A percentile compares a stretch with the other conserved stretches of the same genome.
phyloP scores from a whole-genome alignment of 2,888 invertebrate genomes.

The Acrocyrtus sp. region DNA sequence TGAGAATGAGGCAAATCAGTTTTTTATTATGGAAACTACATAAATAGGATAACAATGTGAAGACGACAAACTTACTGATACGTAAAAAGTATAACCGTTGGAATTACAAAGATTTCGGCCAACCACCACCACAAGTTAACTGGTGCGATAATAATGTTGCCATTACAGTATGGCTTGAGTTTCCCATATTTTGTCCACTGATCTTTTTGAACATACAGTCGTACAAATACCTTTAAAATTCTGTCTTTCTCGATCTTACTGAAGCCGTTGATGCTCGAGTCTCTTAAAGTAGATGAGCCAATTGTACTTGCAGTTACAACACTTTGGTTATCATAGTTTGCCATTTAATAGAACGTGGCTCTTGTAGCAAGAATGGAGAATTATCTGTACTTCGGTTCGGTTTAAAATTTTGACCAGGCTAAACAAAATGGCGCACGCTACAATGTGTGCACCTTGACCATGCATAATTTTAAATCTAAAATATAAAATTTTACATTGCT shows the following conservation, averaged over 20 bases:
- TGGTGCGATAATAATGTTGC: constrained; percentile 44
- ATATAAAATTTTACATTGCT: too few species aligned
- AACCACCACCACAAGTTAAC: constrained; percentile 59
- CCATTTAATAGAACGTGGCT: neutral
- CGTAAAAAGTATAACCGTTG: constrained; percentile 36
- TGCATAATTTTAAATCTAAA: too few species aligned
- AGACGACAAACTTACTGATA: constrained; percentile 54
- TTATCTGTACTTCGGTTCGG: too few species aligned
- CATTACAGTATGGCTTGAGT: constrained; percentile 41
- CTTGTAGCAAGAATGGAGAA: too few species aligned
- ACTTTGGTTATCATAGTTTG: neutral
- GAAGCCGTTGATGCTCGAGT: neutral
- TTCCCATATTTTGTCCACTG: constrained; percentile 46
- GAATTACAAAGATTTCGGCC: constrained; percentile 46
- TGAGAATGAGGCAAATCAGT: neutral
- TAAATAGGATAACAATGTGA: too few species aligned
- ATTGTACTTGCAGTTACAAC: neutral
- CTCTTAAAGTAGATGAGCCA: neutral
- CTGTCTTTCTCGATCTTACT: neutral
- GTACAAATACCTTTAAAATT: neutral
- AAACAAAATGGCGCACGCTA: too few species aligned
- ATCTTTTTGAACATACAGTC: neutral
- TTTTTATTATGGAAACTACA: too few species aligned
- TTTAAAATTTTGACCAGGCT: too few species aligned
- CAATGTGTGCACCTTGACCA: too few species aligned